phyloP scores from a whole-genome alignment of 1,140 invertebrate species.

The Drosophila auraria region DNA sequence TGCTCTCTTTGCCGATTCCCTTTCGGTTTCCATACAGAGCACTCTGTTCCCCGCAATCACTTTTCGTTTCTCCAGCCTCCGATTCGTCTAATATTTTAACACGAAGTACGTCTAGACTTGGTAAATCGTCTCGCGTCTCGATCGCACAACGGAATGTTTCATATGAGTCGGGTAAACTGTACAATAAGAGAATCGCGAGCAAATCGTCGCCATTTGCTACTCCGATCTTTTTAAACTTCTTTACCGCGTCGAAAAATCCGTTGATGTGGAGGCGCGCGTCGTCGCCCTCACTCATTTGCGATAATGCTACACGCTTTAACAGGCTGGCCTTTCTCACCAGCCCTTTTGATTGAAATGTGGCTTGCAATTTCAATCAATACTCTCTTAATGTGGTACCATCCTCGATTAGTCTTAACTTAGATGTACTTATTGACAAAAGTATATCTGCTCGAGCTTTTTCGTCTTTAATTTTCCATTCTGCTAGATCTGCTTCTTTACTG shows the following conservation, averaged over 20 bases:
- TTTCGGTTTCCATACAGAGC: not conserved
- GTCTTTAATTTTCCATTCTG: not conserved
- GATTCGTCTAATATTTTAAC: not conserved
- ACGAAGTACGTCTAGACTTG: not conserved
- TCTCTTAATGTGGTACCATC: not conserved
- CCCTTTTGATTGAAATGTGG: not conserved
- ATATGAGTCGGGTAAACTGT: not conserved
- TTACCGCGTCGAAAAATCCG: not conserved
- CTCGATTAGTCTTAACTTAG: not conserved
- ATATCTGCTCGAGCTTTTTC: not conserved
- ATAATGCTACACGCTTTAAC: conserved; percentile 1
- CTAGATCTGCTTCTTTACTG: no score
- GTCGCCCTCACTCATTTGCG: not conserved
- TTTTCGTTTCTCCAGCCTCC: not conserved
- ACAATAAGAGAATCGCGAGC: not conserved
- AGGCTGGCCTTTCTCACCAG: not conserved
- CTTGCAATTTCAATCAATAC: not conserved
- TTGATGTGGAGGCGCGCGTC: not conserved
- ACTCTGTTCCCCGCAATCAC: not conserved
- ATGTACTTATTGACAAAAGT: not conserved
- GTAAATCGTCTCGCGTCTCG: not conserved
- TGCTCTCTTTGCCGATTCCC: not conserved
- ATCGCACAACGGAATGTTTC: not conserved
- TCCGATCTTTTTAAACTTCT: not conserved
- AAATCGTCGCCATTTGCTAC: not conserved